Evolutionary conservation across 2,113 vertebrate genomes (phyloP), one percentile per base, ranked within the genome.

Genomic region (cat (Felis catus)): DNA sequence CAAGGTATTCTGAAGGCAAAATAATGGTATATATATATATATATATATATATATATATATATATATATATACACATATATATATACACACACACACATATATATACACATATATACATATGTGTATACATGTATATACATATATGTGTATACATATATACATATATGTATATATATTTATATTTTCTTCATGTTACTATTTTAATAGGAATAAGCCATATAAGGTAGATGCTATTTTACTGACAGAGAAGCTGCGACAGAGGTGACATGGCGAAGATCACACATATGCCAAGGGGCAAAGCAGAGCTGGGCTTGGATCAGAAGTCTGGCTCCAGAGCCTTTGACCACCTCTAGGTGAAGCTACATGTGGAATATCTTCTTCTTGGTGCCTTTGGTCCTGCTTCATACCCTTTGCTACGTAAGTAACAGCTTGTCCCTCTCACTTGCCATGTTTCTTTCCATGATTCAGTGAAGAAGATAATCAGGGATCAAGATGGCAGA

Each of bases 391-490:
- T 84, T 51, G 53, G 33, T 79, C 33, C 12, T 10, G 51, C 33
- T 88, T 95, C 39, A 76, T 45, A 61, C 27, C 48, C 63, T 87
- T 95, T 65, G 36, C 27, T 33, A 45, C 8, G 1, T n/a, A 85
- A 71, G n/a, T 58, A 87, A 92, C 19, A 91, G 70, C 33, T 90
- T 91, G 70, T 36, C 19, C 31, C 18, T 58, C 73, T 90, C 23
- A 58, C 53, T 90, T 70, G 55, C 65, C 61, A 76, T 10, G 27
- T 70, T 94, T 45, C 58, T 93, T 91, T 92, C 55, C 41, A 65
- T 68, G 23, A 58, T 92, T 95, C 84, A 91, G 23, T 91, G 96
- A 61, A 81, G 95, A 91, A 96, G 90, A 86, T 82, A 81, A 80
- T 89, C 71, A n/a, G 76, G 48, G 18, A n/a, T 79, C 76, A n/a